Percentiles rank a stretch among this genome's conserved stretches.
Evolutionary conservation across 2,113 vertebrate genomes (phyloP).

Genomic region (Cyanistes caeruleus): DNA sequence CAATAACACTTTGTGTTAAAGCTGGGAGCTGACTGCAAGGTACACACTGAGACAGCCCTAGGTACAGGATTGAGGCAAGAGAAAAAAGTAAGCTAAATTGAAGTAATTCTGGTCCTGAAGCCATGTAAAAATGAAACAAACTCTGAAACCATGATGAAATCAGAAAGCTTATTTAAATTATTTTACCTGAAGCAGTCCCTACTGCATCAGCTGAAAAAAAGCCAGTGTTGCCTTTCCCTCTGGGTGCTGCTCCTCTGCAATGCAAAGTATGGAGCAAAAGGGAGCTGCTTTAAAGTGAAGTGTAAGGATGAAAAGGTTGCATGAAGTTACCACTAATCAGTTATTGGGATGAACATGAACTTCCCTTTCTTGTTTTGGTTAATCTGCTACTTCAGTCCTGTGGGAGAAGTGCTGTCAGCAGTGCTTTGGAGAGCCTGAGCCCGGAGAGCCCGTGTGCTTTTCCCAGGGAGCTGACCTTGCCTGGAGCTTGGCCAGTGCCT

Average conservation of each 20-base stretch:
- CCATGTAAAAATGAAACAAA: background rate
- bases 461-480: background rate
- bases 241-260: background rate
- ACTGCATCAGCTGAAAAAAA: background rate
- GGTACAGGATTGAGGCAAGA: background rate
- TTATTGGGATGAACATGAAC: accelerated
- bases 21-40: background rate
- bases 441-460: background rate
- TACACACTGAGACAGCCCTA: background rate
- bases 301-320: background rate
- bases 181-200: background rate
- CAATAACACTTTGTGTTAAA: background rate
- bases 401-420: background rate
- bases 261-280: background rate
- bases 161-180: background rate
- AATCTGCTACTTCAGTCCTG: accelerated
- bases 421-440: background rate
- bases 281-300: background rate
- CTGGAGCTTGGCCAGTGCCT: background rate
- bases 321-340: background rate
- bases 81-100: background rate
- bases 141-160: background rate
- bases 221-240: background rate
- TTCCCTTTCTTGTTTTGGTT: background rate
- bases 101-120: background rate